Percentiles rank a stretch among this genome's conserved stretches.
Evolutionary conservation across 2,888 invertebrate species (phyloP).

Genomic region (Eumacrocentrus americanus): DNA sequence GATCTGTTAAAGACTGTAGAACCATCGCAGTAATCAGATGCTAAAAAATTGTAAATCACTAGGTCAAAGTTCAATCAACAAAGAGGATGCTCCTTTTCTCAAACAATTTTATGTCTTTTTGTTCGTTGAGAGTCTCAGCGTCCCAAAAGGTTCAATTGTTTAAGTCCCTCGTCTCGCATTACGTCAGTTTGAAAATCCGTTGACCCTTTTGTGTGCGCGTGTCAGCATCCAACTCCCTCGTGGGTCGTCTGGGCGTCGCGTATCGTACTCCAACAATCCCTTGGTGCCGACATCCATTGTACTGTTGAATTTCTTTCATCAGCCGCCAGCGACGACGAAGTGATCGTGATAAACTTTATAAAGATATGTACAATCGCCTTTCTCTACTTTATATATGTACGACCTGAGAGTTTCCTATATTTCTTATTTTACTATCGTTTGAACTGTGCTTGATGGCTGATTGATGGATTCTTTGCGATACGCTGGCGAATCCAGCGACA

Average conservation of each 20-base stretch:
- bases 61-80: neutral
- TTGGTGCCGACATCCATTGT: constrained; percentile 34
- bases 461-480: neutral
- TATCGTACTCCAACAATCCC: constrained; percentile 22
- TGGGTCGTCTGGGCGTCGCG: constrained; percentile 16
- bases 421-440: neutral
- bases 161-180: constrained; percentile 17
- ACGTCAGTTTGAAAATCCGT: constrained; percentile 24
- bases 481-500: neutral
- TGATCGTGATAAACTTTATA: constrained; percentile 30
- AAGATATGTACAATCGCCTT: constrained; percentile 1
- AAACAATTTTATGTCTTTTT: neutral
- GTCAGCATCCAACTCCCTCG: constrained; percentile 24
- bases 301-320: constrained; percentile 34
- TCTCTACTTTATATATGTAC: neutral
- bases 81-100: constrained; percentile 1
- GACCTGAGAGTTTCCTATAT: neutral
- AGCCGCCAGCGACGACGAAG: constrained; percentile 25
- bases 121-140: neutral
- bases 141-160: constrained; percentile 14
- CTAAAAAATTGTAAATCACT: neutral
- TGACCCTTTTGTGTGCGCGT: constrained; percentile 24
- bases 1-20: constrained; percentile 12
- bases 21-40: neutral
- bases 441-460: too few relatives aligned